Base-by-base conservation (phyloP, 2,888 invertebrate genomes). In the Empis livida region DNA sequence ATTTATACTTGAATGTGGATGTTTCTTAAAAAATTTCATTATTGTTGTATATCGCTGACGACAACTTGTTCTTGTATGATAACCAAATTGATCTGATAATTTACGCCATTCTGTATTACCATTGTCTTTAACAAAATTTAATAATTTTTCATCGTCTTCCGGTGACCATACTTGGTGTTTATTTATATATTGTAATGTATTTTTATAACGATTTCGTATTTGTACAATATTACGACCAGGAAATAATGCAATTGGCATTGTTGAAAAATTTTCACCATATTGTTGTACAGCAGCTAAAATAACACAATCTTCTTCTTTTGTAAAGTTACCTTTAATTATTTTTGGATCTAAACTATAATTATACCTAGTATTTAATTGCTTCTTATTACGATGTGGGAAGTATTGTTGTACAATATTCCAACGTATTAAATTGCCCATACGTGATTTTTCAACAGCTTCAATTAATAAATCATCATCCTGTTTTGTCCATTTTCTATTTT, bases 391-490 rank as follows among this genome's bases (percentile, higher is more conserved):
- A 49, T 76, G 73, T 10, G 75, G 73, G 65, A 86, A 78, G 44
- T 76, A 73, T 20, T 73, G 71, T 1, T 76, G 72, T 9, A 88
- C 78, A 59, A 77, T 77, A 4, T 76, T 73, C 89, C 90, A 91
- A 1, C 84, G 82, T 52, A 88, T 81, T 42, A 75, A 76, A 49
- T 77, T 71, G 15, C 82, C 84, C 47, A 79, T 71, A 52, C 71
- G 76, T 52, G 78, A 77, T 50, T 68, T 69, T n/a, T 79, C 73
- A 0, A 91, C 75, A 2, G 82, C 64, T 46, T 75, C 71, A 32
- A 73, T 59, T 3, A 93, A 68, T 43, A 74, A 72, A 44, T 74
- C 70, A 56, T 88, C 82, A 61, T 93, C 91, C 42, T 76, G 74
- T 11, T 65, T 59, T 0, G 77, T 73, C 82, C 90, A 91, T 52